Evolutionary conservation across 1,140 invertebrate genomes (phyloP).

Genomic region (Nasonia vitripennis): DNA sequence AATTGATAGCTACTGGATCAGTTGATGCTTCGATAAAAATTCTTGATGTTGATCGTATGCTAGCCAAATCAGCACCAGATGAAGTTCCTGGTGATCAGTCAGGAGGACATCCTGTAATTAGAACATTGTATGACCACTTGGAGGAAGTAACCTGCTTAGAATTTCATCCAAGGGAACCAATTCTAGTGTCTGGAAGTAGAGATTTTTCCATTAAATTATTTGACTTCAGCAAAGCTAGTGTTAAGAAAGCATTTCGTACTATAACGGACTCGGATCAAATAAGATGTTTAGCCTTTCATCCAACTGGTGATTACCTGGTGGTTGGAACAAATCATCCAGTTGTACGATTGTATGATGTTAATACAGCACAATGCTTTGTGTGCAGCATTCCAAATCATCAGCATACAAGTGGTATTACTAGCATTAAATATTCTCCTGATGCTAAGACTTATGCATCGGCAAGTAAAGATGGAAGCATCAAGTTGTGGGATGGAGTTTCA

Average conservation of each 20-base stretch:
- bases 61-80: constrained; percentile 94
- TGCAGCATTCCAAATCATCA: constrained; percentile 93
- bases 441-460: constrained; percentile 92
- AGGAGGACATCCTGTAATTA: constrained; percentile 97
- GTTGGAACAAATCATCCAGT: constrained; percentile 95
- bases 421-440: constrained; percentile 86
- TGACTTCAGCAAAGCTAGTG: constrained; percentile 98
- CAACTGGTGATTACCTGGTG: constrained; percentile 94
- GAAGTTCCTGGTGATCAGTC: constrained; percentile 87
- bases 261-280: constrained; percentile 95
- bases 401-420: constrained; percentile 90
- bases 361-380: constrained; percentile 97
- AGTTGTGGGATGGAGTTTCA: constrained; percentile 97
- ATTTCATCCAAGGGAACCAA: constrained; percentile 96
- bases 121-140: constrained; percentile 98
- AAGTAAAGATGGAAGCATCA: constrained; percentile 95
- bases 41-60: constrained; percentile 97
- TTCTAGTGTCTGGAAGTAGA: constrained; percentile 94
- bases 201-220: constrained; percentile 97
- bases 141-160: constrained; percentile 98
- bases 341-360: constrained; percentile 95
- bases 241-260: constrained; percentile 97
- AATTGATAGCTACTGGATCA: constrained; percentile 97
- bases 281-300: constrained; percentile 93
- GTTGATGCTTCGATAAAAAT: constrained; percentile 99